Base-by-base conservation (phyloP, 2,888 invertebrate species). In the Phyllotreta cruciferae region DNA sequence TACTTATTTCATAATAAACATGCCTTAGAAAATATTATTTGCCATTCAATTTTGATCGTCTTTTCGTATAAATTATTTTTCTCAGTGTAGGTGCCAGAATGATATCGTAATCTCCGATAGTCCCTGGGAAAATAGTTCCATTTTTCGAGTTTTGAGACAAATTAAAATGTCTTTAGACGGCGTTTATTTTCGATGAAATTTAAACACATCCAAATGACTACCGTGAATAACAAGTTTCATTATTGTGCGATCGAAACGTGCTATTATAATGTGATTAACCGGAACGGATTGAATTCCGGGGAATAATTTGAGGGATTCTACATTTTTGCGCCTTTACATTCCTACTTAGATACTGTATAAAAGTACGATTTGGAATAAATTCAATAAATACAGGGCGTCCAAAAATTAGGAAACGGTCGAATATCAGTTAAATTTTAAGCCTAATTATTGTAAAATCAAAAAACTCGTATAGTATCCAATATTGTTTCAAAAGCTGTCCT, bases 81-180 rank as follows among this genome's bases (percentile, higher is more conserved):
- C 37, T 52, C 2, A 4, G 11, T 37, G 36, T 52, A 60, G n/a
- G 44, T n/a, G 8, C 44, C 24, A 44, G 36, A 52, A 44, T 60
- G 52, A 60, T 60, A 60, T 44, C 44, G 37, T 58, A 60, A 52
- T 7, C 9, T 35, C 9, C 8, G 44, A 52, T 42, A 13, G 60
- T 50, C 7, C 35, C 44, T 60, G 60, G 52, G 60, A 60, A 60
- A 52, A 57, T 42, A n/a, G 44, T 60, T 36, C 42, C 44, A 60
- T 44, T 60, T 60, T 52, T 44, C 39, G 52, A 44, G 42, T 11
- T 52, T 42, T 58, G 44, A 58, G 42, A 66, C 67, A 68, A 72
- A 75, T 76, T 76, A 76, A 75, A 76, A 76, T 68, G 74, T 75
- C 75, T 75, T 74, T 71, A 75, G 69, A 67, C 69, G 67, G 67